Evolutionary conservation across 2,797 vertebrate genomes (phyloP).

Genomic region (Taeniopygia guttata): DNA sequence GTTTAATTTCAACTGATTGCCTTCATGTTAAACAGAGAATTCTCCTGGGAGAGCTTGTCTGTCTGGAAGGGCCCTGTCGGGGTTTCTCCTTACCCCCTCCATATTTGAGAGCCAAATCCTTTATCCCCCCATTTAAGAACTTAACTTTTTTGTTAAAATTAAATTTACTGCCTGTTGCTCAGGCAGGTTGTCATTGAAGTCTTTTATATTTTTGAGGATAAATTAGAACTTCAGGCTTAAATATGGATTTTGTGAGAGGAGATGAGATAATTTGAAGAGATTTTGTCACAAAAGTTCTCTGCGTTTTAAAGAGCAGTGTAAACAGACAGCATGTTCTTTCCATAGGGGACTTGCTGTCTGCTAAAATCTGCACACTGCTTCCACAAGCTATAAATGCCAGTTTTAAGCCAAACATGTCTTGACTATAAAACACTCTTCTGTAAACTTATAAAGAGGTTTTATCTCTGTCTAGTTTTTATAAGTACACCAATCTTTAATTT

Average conservation of each 20-base stretch:
- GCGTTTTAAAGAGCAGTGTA: background rate
- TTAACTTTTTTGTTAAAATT: background rate
- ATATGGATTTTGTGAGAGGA: background rate
- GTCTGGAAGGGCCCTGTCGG: background rate
- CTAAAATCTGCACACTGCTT: background rate
- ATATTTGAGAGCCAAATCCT: background rate
- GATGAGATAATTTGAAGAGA: background rate
- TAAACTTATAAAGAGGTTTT: constrained; percentile 31
- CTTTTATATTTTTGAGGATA: background rate
- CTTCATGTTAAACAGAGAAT: background rate
- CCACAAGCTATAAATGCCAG: constrained; percentile 36
- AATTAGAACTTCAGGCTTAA: background rate
- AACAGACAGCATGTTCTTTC: constrained; percentile 2
- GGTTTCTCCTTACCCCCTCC: background rate
- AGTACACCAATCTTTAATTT: background rate
- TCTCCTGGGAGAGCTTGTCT: background rate
- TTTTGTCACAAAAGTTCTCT: background rate
- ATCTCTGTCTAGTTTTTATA: background rate
- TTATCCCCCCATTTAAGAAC: background rate
- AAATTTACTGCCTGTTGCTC: background rate
- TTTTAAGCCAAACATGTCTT: constrained; percentile 19
- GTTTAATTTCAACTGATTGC: background rate
- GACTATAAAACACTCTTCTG: constrained; percentile 3
- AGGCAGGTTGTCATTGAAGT: background rate
- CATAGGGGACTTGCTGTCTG: background rate